These are phyloP conservation scores for Scalopus aquaticus DNA, from an alignment of 2,113 vertebrate species.

Conservation along the genomic window DNA sequence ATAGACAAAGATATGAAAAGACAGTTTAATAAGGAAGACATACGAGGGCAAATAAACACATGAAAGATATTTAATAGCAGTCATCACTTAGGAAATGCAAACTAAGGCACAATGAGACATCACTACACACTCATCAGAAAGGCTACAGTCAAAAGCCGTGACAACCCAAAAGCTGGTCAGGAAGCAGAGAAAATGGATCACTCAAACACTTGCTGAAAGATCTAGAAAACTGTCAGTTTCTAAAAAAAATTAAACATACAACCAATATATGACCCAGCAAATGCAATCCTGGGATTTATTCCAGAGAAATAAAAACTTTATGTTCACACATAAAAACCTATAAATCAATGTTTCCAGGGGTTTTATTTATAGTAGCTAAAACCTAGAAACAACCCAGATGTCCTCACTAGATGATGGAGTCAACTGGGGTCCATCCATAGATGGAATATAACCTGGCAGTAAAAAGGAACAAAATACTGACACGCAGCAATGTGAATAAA, in stretches of 20 bases:
- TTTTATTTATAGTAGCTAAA: neutral
- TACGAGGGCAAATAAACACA: neutral
- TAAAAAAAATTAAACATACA: neutral
- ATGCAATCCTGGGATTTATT: neutral
- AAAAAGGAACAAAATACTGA: neutral
- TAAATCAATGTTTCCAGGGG: neutral
- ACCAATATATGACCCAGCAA: neutral
- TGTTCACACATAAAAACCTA: neutral
- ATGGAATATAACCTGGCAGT: neutral
- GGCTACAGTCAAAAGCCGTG: neutral
- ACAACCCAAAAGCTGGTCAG: neutral
- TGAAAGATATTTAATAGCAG: neutral
- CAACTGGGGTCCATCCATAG: neutral
- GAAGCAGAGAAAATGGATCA: neutral
- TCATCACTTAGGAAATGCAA: neutral
- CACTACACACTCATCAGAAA: neutral
- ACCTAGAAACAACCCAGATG: neutral
- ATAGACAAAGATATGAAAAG: neutral
- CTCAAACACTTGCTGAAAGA: neutral
- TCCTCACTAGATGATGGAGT: neutral
- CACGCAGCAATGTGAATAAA: neutral
- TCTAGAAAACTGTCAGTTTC: neutral
- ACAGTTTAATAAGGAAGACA: neutral
- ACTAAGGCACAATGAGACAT: neutral
- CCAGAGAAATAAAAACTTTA: constrained; percentile 21